A percentile compares a stretch with the other conserved stretches of the same genome.
Conservation (phyloP, 2,113 vertebrate genomes). For the Tenrec ecaudatus region DNA sequence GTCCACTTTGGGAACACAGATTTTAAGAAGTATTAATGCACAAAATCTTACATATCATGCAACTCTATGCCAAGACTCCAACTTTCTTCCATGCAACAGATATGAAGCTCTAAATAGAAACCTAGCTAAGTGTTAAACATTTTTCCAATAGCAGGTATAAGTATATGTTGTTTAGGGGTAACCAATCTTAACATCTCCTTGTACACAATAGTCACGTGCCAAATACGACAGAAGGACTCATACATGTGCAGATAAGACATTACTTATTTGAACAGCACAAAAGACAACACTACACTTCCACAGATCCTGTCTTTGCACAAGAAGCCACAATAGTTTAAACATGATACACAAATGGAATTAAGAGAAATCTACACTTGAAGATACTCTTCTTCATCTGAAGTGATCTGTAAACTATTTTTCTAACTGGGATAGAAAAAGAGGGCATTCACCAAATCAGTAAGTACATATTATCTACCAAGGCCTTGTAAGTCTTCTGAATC, state of each 20-base stretch:
- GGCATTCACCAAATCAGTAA: too few species aligned
- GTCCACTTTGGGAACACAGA: conserved; percentile 94
- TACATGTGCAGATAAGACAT: conserved; percentile 95
- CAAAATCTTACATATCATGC: conserved; percentile 98
- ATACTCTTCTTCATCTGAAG: conserved; percentile 83
- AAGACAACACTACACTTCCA: conserved; percentile 96
- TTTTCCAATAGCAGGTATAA: conserved; percentile 92
- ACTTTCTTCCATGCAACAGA: conserved; percentile 99
- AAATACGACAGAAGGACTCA: conserved; percentile 92
- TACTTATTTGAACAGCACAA: conserved; percentile 92
- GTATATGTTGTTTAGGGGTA: conserved; percentile 92
- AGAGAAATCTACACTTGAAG: conserved; percentile 87
- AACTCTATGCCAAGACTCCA: conserved; percentile 96
- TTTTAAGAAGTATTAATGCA: conserved; percentile 97
- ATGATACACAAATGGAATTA: conserved; percentile 93
- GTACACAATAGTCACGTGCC: conserved; percentile 93
- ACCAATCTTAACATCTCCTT: conserved; percentile 92
- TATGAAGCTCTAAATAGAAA: conserved; percentile 94
- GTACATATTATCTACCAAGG: too few species aligned
- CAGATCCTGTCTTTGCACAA: conserved; percentile 96
- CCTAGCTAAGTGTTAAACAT: conserved; percentile 90
- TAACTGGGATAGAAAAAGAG: too few species aligned
- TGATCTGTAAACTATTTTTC: conserved; percentile 73
- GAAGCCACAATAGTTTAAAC: conserved; percentile 94
- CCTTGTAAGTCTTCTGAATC: too few species aligned